phyloP scores from a whole-genome alignment of 1,140 invertebrate species.

The Solenopsis invicta region DNA sequence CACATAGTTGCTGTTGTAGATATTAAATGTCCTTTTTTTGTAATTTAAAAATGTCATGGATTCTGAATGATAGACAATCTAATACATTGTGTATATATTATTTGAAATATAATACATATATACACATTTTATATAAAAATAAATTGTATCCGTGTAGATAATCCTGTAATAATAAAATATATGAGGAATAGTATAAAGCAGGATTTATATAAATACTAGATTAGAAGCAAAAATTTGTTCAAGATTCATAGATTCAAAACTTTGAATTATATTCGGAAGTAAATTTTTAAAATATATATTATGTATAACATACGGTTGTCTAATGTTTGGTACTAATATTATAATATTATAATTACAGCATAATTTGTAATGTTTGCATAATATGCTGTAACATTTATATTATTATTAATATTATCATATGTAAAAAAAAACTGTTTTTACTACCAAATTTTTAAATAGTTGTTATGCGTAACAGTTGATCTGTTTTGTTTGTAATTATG shows the following conservation, averaged over 20 bases:
- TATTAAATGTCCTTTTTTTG: background rate
- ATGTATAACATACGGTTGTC: background rate
- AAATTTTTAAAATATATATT: background rate
- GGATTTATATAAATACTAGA: background rate
- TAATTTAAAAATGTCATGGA: background rate
- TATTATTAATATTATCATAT: background rate
- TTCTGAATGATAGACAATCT: background rate
- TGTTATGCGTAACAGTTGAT: background rate
- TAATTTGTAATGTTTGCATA: background rate
- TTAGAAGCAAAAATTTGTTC: background rate
- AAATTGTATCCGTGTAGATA: background rate
- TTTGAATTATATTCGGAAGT: background rate
- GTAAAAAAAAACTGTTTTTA: background rate
- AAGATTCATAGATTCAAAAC: background rate
- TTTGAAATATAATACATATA: background rate
- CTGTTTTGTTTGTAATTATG: background rate
- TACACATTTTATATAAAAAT: conserved; percentile 6
- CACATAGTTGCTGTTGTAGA: background rate
- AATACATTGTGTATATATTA: background rate
- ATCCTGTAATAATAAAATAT: background rate
- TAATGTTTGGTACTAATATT: too few relatives aligned
- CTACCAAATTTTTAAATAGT: background rate
- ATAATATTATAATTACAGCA: background rate
- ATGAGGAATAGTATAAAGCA: background rate
- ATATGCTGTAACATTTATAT: background rate